Evolutionary conservation across 2,797 vertebrate species (phyloP), one percentile per base, ranked within the genome.

Genomic region (Aphelocoma californica): DNA sequence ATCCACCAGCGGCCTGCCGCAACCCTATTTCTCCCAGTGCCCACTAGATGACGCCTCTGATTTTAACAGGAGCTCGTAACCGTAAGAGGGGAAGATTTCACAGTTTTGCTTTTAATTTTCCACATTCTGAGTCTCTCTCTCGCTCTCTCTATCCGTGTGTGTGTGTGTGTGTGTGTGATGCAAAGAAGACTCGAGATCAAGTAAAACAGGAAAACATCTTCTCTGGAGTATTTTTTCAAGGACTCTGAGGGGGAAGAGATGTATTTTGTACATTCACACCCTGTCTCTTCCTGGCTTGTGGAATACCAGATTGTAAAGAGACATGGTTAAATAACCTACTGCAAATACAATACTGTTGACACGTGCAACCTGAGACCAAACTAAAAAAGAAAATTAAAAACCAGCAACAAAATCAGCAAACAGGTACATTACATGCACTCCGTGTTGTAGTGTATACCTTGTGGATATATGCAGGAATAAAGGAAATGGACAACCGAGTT

Each of bases 1-100:
- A 3, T 3, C 48, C 25, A 0, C 6, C 62, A 20, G 44, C 12
- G 0, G 16, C 28, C 14, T 18, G 48, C 23, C 19, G 26, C 61
- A 19, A 81, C 67, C 67, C 58, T 42, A 6, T 57, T 90, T 45
- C 95, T 86, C 14, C 23, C 67, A 80, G 9, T 64, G 96, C 85
- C 98, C 98, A 81, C 97, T 98, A 98, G 98, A 96, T 97, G 97
- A 92, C 96, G 95, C 95, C 94, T 97, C 96, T 95, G 97, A 94
- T 93, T 97, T 90, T 94, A 95, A 92, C 65, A 90, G 96, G 34
- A 93, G 89, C 32, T 81, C 6, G 1, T 28, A 70, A 15, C 73
- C 5, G 0, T 3, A 4, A 20, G 47, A 50, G 11, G 2, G 36
- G 42, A 45, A 50, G 70, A 51, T 61, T 44, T 81, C 58, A 2